Evolutionary conservation across 35 echinoderm and acorn worm species (phyloP), one percentile per base, ranked within the genome.

Genomic region (Acanthaster planci): DNA sequence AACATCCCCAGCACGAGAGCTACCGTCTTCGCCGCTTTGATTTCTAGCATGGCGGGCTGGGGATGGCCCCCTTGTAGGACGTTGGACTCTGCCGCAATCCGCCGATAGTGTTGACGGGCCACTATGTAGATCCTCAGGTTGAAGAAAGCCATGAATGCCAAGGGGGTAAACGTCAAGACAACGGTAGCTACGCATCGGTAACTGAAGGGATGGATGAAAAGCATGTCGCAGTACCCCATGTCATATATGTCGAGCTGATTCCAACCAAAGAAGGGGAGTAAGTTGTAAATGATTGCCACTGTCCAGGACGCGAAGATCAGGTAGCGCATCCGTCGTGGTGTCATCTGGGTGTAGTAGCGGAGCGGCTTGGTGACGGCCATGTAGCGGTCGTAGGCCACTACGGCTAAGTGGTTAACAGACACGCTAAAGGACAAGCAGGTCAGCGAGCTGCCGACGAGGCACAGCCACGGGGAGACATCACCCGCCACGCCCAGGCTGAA

Each of bases 321-420:
- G 51, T 36, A 21, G 31, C 78, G 78, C 7, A 89, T 59, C 14
- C 87, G 78, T 22, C 12, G 6, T 17, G 37, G n/a, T 0, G 79
- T 89, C 87, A 89, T 89, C 26, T 21, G 81, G 19, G 32, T 44
- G n/a, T 30, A 56, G n/a, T 89, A 89, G 0, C 52, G 80, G 8
- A 89, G 67, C 79, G 87, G 87, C 15, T 36, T 67, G 40, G 78
- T 67, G 47, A 89, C 83, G 36, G 87, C 87, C 2, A 82, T 56
- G 67, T 47, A 89, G 5, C 87, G 30, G 47, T 89, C 87, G 39
- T 82, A 89, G 32, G 87, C 87, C 5, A 89, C 44, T 2, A 67
- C 78, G 35, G 56, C 44, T 22, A 89, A 59, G 42, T 89, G 87
- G 37, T 67, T 67, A 35, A 67, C 37, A 30, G 87, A 82, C 35